Evolutionary conservation across 2,113 vertebrate species (phyloP).

Genomic region (Poeciliopsis occidentalis): DNA sequence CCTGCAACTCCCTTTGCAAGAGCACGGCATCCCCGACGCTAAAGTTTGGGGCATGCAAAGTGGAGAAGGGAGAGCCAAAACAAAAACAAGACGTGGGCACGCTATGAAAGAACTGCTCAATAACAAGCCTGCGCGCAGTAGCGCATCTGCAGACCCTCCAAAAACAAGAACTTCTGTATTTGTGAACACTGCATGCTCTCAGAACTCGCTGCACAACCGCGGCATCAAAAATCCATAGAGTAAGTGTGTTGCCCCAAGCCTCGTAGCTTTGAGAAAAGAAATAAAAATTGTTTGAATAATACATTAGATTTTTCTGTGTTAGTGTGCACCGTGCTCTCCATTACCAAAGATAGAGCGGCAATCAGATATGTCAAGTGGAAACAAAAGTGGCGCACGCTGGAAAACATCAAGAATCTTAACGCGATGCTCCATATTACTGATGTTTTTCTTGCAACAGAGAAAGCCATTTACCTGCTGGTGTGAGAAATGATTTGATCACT

Average conservation of each 20-base stretch:
- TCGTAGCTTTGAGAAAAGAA: conserved; percentile 20
- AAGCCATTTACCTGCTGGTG: too few species aligned
- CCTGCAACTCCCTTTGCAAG: conserved; percentile 21
- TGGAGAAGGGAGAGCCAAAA: background rate
- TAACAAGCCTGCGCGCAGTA: conserved; percentile 36
- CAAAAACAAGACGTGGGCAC: background rate
- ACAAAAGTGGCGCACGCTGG: conserved; percentile 17
- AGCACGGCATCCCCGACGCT: conserved; percentile 20
- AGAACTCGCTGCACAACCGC: conserved; percentile 2
- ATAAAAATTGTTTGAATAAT: conserved; percentile 46
- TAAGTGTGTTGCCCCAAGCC: conserved; percentile 35
- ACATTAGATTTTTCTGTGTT: conserved; percentile 25
- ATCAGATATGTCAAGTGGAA: conserved; percentile 37
- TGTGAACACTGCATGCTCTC: conserved; percentile 22
- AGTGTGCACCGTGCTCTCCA: conserved; percentile 19
- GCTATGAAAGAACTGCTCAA: conserved; percentile 21
- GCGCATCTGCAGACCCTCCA: background rate
- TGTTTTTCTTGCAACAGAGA: background rate
- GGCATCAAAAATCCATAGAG: conserved; percentile 24
- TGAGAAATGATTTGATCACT: background rate
- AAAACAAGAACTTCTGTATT: conserved; percentile 25
- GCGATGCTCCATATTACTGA: background rate
- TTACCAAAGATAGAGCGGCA: conserved; percentile 20
- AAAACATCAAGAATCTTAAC: background rate
- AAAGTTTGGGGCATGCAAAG: conserved; percentile 33